phyloP scores from a whole-genome alignment of 1,140 invertebrate species.

The Pseudomyrmex sp. region DNA sequence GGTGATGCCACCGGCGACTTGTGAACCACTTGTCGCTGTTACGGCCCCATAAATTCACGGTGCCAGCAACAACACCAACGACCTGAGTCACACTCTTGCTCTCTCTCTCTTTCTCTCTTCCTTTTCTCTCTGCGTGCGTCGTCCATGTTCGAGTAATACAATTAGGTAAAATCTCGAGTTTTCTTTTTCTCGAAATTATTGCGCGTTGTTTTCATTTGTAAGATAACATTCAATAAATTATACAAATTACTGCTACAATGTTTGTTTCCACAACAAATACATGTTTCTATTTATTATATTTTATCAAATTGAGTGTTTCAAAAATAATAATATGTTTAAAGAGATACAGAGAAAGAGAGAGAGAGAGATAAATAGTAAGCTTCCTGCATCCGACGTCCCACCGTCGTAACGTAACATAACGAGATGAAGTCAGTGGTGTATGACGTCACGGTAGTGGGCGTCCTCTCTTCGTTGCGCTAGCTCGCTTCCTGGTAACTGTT shows the following conservation, averaged over 20 bases:
- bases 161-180: constrained; percentile 62
- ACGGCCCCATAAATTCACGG: constrained; percentile 84
- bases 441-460: constrained; percentile 83
- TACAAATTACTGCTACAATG: too few species aligned
- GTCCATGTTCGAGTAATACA: constrained; percentile 73
- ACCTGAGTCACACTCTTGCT: constrained; percentile 63
- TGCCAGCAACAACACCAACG: constrained; percentile 72
- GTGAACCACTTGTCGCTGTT: constrained; percentile 86
- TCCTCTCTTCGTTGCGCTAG: constrained; percentile 81
- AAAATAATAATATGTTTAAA: background rate
- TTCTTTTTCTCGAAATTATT: background rate
- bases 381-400: constrained; percentile 84
- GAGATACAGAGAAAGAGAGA: constrained; percentile 59
- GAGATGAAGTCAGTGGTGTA: constrained; percentile 84
- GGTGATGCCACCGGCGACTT: constrained; percentile 84
- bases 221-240: too few species aligned
- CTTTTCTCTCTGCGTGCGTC: constrained; percentile 5
- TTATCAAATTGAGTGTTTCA: too few species aligned
- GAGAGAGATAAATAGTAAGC: constrained; percentile 76
- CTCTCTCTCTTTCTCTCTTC: constrained; percentile 40
- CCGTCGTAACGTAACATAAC: constrained; percentile 81
- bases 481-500: constrained; percentile 83
- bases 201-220: too few species aligned
- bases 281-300: too few species aligned
- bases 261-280: too few species aligned